Evolutionary conservation across 2,888 invertebrate species (phyloP).

Genomic region (Apamea anceps): DNA sequence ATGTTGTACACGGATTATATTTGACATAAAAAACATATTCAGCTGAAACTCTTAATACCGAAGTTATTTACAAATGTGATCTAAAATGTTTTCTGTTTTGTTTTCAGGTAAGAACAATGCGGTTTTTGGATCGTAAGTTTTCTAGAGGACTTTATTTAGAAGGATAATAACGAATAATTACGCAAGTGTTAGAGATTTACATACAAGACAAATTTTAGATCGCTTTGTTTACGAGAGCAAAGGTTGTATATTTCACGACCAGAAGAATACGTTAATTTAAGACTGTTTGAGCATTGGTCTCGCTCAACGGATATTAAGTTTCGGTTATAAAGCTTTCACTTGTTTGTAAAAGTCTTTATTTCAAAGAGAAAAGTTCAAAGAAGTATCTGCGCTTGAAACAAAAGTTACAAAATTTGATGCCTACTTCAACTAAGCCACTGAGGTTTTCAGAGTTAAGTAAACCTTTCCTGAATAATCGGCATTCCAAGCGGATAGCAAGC

Average conservation of each 20-base stretch:
- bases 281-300: slow-evolving; percentile 13
- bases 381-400: slow-evolving; percentile 29
- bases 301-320: slow-evolving; percentile 34
- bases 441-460: slow-evolving; percentile 20
- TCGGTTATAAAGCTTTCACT: slow-evolving; percentile 30
- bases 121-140: slow-evolving; percentile 26
- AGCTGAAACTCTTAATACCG: slow-evolving; percentile 20
- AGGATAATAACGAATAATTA: slow-evolving; percentile 2
- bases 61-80: neutral
- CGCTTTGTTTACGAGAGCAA: slow-evolving; percentile 14
- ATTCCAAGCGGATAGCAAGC: slow-evolving; percentile 2
- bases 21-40: slow-evolving; percentile 13
- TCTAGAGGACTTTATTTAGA: neutral
- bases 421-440: slow-evolving; percentile 15
- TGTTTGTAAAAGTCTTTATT: slow-evolving; percentile 40
- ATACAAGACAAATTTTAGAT: slow-evolving; percentile 19
- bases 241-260: slow-evolving; percentile 17
- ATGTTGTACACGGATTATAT: slow-evolving; percentile 52
- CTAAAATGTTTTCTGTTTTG: slow-evolving; percentile 38
- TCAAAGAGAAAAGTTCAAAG: slow-evolving; percentile 42
- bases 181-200: neutral
- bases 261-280: slow-evolving; percentile 20
- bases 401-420: slow-evolving; percentile 36
- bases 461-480: slow-evolving; percentile 2
- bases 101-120: slow-evolving; percentile 55